Evolutionary conservation across 2,113 vertebrate species (phyloP).

Genomic region (Budorcas taxicolor): DNA sequence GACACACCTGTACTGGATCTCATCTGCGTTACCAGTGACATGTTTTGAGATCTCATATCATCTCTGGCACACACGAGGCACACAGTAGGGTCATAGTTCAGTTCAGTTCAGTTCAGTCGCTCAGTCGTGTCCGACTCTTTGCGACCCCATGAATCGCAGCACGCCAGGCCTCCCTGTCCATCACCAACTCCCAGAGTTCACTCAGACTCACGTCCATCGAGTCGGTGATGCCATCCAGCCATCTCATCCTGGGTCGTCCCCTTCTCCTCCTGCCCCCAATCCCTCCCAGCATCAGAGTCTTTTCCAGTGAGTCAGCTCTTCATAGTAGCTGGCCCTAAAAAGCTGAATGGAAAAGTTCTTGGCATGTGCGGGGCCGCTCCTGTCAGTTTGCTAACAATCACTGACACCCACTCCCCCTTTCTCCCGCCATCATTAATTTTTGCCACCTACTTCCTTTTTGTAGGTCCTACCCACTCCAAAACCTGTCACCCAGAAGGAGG

Average conservation of each 20-base stretch:
- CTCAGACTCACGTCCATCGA: too few species aligned
- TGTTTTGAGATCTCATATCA: not conserved
- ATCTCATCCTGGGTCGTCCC: too few species aligned
- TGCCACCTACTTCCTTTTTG: not conserved
- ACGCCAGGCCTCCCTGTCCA: too few species aligned
- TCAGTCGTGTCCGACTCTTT: too few species aligned
- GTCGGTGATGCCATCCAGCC: too few species aligned
- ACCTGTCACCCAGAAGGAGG: not conserved
- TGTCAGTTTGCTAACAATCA: not conserved
- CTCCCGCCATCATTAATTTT: not conserved
- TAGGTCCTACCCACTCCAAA: not conserved
- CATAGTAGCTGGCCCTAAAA: too few species aligned
- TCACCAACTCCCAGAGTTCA: too few species aligned
- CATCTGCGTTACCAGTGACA: not conserved
- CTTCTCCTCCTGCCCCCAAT: too few species aligned
- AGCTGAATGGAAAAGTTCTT: not conserved
- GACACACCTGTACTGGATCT: not conserved
- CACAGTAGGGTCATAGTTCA: not conserved
- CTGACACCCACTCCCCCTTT: accelerated
- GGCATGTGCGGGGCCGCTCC: not conserved
- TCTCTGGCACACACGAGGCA: not conserved
- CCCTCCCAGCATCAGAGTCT: too few species aligned
- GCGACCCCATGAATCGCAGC: too few species aligned
- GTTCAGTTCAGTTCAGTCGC: too few species aligned
- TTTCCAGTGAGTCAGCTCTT: too few species aligned